phyloP scores from a whole-genome alignment of 2,797 vertebrate genomes.

The Melanotaenia nigrans region DNA sequence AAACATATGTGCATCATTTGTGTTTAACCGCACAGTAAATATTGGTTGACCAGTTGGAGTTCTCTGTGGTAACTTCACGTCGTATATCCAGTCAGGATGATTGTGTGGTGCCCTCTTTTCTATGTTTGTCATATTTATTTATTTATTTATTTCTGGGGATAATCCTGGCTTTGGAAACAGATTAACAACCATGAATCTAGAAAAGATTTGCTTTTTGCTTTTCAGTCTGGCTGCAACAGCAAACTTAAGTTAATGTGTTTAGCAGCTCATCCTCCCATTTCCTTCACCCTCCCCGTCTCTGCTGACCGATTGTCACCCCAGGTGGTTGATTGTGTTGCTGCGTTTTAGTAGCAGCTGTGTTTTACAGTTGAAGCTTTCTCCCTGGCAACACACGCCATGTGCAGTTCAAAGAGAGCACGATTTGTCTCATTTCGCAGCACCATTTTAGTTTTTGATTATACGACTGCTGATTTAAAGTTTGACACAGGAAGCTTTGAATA shows the following conservation, averaged over 20 bases:
- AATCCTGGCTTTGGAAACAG: neutral
- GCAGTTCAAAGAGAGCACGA: conserved; percentile 19
- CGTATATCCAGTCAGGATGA: neutral
- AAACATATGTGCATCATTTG: conserved; percentile 2
- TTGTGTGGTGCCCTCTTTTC: neutral
- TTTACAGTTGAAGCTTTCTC: conserved; percentile 33
- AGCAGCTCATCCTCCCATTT: conserved; percentile 14
- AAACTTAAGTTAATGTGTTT: conserved; percentile 20
- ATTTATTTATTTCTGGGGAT: neutral
- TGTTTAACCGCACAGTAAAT: neutral
- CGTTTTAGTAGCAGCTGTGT: conserved; percentile 47
- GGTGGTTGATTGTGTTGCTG: conserved; percentile 47
- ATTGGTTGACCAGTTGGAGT: neutral
- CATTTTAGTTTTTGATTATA: neutral
- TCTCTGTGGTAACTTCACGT: neutral
- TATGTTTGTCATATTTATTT: neutral
- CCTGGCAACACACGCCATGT: conserved; percentile 23
- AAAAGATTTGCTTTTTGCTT: neutral
- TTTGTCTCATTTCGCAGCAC: conserved; percentile 6
- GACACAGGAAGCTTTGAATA: neutral
- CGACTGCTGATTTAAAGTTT: neutral
- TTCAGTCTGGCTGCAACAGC: conserved; percentile 10
- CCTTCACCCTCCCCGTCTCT: conserved; percentile 21
- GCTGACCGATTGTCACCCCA: conserved; percentile 33
- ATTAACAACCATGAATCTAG: neutral